Conservation (phyloP, 2,888 invertebrate genomes). For the Helleia helle region DNA sequence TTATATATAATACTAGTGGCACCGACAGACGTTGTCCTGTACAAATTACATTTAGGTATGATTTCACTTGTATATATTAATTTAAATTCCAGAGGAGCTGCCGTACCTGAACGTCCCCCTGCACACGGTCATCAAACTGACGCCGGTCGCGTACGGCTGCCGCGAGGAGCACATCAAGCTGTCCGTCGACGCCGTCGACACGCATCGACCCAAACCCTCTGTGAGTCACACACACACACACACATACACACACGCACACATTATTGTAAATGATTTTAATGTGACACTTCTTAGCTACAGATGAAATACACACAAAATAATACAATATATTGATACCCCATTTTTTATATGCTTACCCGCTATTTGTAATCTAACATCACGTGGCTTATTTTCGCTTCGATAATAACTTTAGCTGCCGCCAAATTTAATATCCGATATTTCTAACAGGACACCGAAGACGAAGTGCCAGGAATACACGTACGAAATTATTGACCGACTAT, state of each 20-base stretch:
- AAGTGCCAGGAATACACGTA: slow-evolving; percentile 27
- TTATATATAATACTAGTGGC: too few species aligned
- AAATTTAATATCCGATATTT: slow-evolving; percentile 17
- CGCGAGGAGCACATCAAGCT: slow-evolving; percentile 95
- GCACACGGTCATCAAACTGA: slow-evolving; percentile 97
- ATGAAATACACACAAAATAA: too few species aligned
- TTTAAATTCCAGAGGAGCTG: slow-evolving; percentile 86
- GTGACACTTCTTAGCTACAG: too few species aligned
- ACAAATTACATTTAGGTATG: too few species aligned
- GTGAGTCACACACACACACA: slow-evolving; percentile 64
- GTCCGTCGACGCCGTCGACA: slow-evolving; percentile 95
- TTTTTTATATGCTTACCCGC: not conserved
- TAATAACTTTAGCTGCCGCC: not conserved
- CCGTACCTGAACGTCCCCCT: slow-evolving; percentile 93
- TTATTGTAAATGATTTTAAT: too few species aligned
- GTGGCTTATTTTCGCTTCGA: not conserved
- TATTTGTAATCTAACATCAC: not conserved
- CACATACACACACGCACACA: slow-evolving; percentile 6
- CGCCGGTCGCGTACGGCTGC: slow-evolving; percentile 98
- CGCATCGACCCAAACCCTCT: slow-evolving; percentile 93
- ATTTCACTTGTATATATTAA: too few species aligned
- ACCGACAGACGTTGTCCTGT: too few species aligned
- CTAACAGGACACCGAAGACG: slow-evolving; percentile 33
- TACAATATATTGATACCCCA: too few species aligned
- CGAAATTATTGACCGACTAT: slow-evolving; percentile 20